Percentiles rank a stretch among this genome's conserved stretches.
Conservation (phyloP, 2,113 vertebrate species). For the Manacus vitellinus region DNA sequence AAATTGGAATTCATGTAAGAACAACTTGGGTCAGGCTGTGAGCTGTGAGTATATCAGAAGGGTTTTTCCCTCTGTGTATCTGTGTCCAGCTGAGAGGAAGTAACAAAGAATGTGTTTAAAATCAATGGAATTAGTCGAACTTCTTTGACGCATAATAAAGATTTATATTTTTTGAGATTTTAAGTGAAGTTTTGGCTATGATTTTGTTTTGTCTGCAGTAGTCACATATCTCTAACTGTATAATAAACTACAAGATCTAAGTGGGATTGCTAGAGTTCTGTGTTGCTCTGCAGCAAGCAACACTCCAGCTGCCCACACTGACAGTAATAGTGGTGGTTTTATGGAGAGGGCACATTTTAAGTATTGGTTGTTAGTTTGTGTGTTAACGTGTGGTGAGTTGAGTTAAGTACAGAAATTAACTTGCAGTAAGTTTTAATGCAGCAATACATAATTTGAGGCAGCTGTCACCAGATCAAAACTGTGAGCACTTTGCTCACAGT, state of each 20-base stretch:
- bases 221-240: neutral
- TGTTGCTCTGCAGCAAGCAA: neutral
- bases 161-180: neutral
- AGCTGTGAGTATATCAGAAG: neutral
- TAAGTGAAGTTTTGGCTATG: slow-evolving; percentile 12
- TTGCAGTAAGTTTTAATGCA: neutral
- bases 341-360: neutral
- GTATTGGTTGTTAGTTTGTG: neutral
- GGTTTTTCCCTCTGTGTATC: slow-evolving; percentile 22
- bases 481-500: neutral
- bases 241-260: neutral
- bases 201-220: slow-evolving; percentile 51
- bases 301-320: neutral
- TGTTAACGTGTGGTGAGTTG: neutral
- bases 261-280: neutral
- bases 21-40: neutral
- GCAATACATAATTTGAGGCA: neutral
- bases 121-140: slow-evolving; percentile 41
- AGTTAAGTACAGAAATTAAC: neutral
- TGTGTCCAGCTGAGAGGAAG: slow-evolving; percentile 51
- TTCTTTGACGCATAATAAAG: slow-evolving; percentile 29
- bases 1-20: slow-evolving; percentile 40
- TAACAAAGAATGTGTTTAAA: slow-evolving; percentile 55
- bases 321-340: neutral
- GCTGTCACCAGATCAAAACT: neutral